A percentile compares a stretch with the other conserved stretches of the same genome.
Evolutionary conservation across 2,113 vertebrate species (phyloP).

Genomic region (Rynchops niger): DNA sequence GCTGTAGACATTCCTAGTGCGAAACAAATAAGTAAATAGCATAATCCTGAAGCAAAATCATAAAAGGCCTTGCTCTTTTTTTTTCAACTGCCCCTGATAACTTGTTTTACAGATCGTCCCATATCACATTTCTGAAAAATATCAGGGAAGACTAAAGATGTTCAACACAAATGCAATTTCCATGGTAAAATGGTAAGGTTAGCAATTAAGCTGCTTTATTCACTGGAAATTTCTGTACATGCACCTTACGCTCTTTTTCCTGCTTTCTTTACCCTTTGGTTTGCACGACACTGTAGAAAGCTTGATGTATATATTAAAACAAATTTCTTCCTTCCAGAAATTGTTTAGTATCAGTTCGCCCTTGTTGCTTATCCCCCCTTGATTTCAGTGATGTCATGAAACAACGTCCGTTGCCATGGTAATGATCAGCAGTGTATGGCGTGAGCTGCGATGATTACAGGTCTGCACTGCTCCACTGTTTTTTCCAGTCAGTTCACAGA

Average conservation of each 20-base stretch:
- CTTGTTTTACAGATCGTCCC: background rate
- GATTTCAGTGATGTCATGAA: slow-evolving; percentile 59
- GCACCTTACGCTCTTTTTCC: fast-evolving
- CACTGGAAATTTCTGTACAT: background rate
- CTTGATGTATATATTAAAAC: background rate
- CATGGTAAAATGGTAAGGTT: background rate
- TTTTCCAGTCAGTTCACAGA: slow-evolving; percentile 43
- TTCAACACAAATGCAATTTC: background rate
- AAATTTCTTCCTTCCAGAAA: background rate
- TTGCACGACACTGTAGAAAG: background rate
- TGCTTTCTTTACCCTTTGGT: background rate
- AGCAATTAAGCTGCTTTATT: background rate
- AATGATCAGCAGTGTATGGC: slow-evolving; percentile 25
- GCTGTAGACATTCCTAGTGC: background rate
- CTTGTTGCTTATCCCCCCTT: slow-evolving; percentile 4
- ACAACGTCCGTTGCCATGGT: slow-evolving; percentile 56
- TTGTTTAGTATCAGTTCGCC: background rate
- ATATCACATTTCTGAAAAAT: background rate
- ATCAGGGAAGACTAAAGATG: background rate
- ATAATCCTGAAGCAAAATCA: background rate
- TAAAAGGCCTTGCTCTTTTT: background rate
- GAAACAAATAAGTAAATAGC: background rate
- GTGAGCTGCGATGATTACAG: slow-evolving; percentile 51
- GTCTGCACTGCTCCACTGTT: slow-evolving; percentile 28
- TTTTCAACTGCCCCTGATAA: background rate